Percentiles rank a stretch among this genome's conserved stretches.
Evolutionary conservation across 2,888 invertebrate genomes (phyloP).

Genomic region (Tridacna crocea): DNA sequence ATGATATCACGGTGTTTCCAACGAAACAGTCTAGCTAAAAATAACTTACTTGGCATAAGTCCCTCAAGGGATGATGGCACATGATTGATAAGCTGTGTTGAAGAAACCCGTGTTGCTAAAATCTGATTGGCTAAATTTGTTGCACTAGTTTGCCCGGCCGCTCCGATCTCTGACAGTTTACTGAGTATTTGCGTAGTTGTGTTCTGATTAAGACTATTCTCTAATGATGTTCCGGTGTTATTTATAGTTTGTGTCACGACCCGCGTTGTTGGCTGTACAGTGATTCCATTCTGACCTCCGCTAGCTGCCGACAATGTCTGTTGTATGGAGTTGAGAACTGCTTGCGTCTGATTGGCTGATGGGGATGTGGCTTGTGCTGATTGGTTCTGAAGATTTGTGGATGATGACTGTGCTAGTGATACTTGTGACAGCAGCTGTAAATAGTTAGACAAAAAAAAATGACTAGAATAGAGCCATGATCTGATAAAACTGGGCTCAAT

Average conservation of each 20-base stretch:
- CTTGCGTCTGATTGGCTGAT: slow-evolving; percentile 66
- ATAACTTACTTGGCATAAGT: slow-evolving; percentile 79
- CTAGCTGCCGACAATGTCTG: slow-evolving; percentile 65
- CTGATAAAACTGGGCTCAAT: too few relatives aligned
- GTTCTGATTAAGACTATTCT: slow-evolving; percentile 28
- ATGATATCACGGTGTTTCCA: too few relatives aligned
- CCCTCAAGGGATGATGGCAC: slow-evolving; percentile 68
- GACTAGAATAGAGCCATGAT: background rate
- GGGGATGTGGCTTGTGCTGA: slow-evolving; percentile 55
- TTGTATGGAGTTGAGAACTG: slow-evolving; percentile 63
- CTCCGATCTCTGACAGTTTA: slow-evolving; percentile 58
- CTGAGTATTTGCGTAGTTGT: slow-evolving; percentile 49
- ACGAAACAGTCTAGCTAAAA: too few relatives aligned
- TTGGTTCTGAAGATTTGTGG: slow-evolving; percentile 34
- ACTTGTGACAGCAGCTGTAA: slow-evolving; percentile 71
- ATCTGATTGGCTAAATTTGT: slow-evolving; percentile 63
- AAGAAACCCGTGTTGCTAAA: slow-evolving; percentile 57
- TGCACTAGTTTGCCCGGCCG: slow-evolving; percentile 50
- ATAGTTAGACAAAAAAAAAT: slow-evolving; percentile 7
- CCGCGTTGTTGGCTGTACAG: slow-evolving; percentile 52
- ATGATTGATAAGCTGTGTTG: slow-evolving; percentile 63
- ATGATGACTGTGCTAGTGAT: slow-evolving; percentile 60
- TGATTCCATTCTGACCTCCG: slow-evolving; percentile 53
- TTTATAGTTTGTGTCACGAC: slow-evolving; percentile 52
- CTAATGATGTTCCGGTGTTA: slow-evolving; percentile 41